Percentiles rank a stretch among this genome's conserved stretches.
These are phyloP conservation scores for Conger conger DNA, from an alignment of 2,113 vertebrate species.

Conservation along the genomic window DNA sequence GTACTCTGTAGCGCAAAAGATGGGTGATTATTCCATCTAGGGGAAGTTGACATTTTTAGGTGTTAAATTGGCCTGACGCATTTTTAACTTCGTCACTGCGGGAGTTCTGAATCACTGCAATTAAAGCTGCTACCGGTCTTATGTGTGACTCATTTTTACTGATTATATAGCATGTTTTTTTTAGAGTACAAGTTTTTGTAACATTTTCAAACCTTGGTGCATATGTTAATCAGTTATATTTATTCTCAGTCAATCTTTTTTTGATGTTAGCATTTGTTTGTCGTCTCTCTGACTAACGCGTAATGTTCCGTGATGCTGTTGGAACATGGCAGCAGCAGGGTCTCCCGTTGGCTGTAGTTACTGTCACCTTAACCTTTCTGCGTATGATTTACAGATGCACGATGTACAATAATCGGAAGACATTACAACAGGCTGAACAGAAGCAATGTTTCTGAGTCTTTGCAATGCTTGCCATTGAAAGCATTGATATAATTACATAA, in stretches of 20 bases:
- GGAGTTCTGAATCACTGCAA: not conserved
- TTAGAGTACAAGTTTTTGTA: not conserved
- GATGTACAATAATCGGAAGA: not conserved
- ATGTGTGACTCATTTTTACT: not conserved
- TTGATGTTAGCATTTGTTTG: not conserved
- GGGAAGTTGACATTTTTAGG: constrained; percentile 11
- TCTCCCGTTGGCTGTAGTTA: not conserved
- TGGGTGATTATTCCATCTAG: not conserved
- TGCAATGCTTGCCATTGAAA: not conserved
- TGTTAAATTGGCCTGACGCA: constrained; percentile 7
- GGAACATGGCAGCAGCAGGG: not conserved
- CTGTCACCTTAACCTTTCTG: not conserved
- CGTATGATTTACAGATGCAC: not conserved
- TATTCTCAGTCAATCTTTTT: not conserved
- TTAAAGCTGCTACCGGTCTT: not conserved
- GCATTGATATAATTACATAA: not conserved
- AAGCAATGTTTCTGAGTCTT: not conserved
- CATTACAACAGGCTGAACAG: not conserved
- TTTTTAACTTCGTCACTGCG: not conserved
- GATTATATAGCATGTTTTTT: not conserved
- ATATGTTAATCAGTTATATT: not conserved
- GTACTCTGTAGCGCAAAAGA: not conserved
- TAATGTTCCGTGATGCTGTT: not conserved
- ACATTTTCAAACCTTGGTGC: not conserved
- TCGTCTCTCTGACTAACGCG: not conserved